Base-by-base conservation (phyloP, 2,113 vertebrate species). In the Acanthochromis polyacanthus region DNA sequence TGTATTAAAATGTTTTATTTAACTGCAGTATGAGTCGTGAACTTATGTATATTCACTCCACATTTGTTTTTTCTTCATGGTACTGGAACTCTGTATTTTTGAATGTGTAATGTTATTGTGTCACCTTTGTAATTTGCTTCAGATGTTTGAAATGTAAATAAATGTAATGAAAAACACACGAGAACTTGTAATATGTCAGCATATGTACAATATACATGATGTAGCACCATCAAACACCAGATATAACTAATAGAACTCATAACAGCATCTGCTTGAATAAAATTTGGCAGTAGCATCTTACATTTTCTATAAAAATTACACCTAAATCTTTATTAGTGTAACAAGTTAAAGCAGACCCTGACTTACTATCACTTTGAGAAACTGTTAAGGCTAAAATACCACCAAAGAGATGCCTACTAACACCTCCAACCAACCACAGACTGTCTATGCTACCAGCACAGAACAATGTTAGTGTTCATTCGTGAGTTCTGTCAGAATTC, bases 111-210 rank as follows among this genome's bases (percentile, higher is more conserved):
- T 55, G 11, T 62, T 53, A 16, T n/a, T 63, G 43, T 60, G 25
- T 76, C 65, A 57, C 56, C 55, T 10, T 11, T 71, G 46, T 0
- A n/a, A 4, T 30, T 66, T 71, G 12, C 36, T 76, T 46, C 1
- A 30, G 5, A 53, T 66, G 30, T 61, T 57, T 77, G 0, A 83
- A 73, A 58, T 77, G 62, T 73, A 32, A 90, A 89, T 91, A 90
- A 91, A 88, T 40, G 14, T 1, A 30, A 60, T 40, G 4, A 16
- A 22, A 77, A 57, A 22, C 1, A 0, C 0, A 38, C 9, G 19
- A 6, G 10, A 14, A 62, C 15, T 43, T 68, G 10, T 69, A 11
- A 20, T 55, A 19, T 40, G 20, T 36, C 8, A 36, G 32, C 10
- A 36, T 36, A 8, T 36, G 32, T 36, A 36, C 10, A 36, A 36